Conservation (phyloP, 1,140 invertebrate species). For the Drosophila orosa region DNA sequence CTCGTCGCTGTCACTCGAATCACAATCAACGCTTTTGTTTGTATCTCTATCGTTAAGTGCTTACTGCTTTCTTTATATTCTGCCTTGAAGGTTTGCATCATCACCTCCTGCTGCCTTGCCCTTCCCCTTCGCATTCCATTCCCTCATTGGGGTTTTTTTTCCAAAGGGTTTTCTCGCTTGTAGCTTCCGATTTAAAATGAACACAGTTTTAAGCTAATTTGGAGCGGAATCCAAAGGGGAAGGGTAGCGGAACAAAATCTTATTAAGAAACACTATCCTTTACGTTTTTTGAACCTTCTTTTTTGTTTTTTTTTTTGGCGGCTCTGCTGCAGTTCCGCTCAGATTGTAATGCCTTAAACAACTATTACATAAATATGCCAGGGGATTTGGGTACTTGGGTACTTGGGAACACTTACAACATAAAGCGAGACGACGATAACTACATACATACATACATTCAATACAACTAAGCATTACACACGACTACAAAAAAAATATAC, state of each 20-base stretch:
- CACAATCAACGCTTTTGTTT: conserved; percentile 77
- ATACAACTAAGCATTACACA: conserved; percentile 47
- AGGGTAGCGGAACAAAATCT: neutral
- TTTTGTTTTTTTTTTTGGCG: neutral
- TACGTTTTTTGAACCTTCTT: neutral
- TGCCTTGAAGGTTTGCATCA: conserved; percentile 13
- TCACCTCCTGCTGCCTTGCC: conserved; percentile 1
- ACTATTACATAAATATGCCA: conserved; percentile 51
- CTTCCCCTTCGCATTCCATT: neutral
- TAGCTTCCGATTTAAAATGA: conserved; percentile 6
- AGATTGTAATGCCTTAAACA: conserved; percentile 30
- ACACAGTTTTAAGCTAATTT: conserved; percentile 2
- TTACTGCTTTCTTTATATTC: neutral
- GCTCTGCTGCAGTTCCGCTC: conserved; percentile 32
- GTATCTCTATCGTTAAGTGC: conserved; percentile 27
- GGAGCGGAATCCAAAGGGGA: neutral
- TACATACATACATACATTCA: conserved; percentile 12
- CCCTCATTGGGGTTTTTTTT: neutral
- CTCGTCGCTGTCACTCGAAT: conserved; percentile 63
- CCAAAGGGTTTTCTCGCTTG: neutral
- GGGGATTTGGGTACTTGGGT: conserved; percentile 1
- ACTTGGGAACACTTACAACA: conserved; percentile 33
- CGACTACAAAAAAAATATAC: conserved; percentile 43
- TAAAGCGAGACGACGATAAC: conserved; percentile 48
- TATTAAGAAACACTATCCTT: neutral